phyloP scores from a whole-genome alignment of 1,140 invertebrate genomes.

The Leucophenga varia region DNA sequence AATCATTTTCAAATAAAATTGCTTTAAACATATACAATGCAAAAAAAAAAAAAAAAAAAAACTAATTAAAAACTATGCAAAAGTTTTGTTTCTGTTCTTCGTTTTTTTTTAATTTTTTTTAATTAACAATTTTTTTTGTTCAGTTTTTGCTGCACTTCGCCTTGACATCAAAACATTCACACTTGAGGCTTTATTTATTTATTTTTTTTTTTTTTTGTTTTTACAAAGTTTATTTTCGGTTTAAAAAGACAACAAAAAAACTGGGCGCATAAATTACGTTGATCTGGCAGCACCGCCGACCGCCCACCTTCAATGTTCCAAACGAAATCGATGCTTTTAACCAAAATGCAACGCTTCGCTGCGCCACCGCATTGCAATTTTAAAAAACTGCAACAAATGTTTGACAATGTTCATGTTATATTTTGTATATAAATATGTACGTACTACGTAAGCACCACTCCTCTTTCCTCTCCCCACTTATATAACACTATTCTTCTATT shows the following conservation, averaged over 20 bases:
- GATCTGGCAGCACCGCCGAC: constrained; percentile 40
- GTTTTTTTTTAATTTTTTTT: constrained; percentile 7
- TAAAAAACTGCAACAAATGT: no score
- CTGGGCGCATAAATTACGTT: constrained; percentile 3
- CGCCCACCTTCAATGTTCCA: no score
- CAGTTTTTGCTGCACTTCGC: no score
- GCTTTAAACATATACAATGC: constrained; percentile 14
- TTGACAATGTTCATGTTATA: no score
- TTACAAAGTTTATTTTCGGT: no score
- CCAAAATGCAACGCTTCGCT: constrained; percentile 51
- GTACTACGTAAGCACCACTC: no score
- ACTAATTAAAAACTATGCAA: constrained; percentile 18
- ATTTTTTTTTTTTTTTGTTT: no score
- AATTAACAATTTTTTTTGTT: no score
- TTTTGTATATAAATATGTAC: no score
- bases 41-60: constrained; percentile 18
- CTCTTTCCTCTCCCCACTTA: no score
- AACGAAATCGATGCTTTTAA: no score
- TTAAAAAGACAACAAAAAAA: not conserved
- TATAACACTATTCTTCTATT: no score
- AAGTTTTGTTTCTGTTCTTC: constrained; percentile 14
- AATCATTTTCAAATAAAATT: constrained; percentile 8
- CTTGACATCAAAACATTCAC: constrained; percentile 40
- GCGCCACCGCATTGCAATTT: constrained; percentile 10
- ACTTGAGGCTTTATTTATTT: not conserved